Base-by-base conservation (phyloP, 2,113 vertebrate genomes). In the Chloropsis hardwickii region DNA sequence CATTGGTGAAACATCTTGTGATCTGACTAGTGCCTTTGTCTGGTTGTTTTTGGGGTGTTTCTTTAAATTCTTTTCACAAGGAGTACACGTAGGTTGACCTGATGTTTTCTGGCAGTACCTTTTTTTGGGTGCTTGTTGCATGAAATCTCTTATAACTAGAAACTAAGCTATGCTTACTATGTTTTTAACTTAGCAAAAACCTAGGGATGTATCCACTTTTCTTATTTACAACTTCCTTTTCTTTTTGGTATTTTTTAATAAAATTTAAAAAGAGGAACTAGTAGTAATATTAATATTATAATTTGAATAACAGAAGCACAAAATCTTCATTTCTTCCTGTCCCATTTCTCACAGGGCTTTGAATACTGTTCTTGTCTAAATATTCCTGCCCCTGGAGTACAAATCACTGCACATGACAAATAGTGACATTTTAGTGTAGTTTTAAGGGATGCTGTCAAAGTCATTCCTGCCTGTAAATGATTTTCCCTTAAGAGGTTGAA, bases 401-500 rank as follows among this genome's bases (percentile, higher is more conserved):
- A 79, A 78, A 86, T 88, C 37, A 74, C 27, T 88, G 64, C 60
- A 83, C 53, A 65, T 95, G 71, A 94, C 53, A 71, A 91, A 58
- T 29, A 77, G 40, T 78, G 67, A 83, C 94, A 90, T 58, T 58
- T 35, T 92, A 85, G 20, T 86, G 23, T 33, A 81, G 79, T 89
- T 87, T 94, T 79, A 86, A 90, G 57, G 50, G 25, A 76, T 6
- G 2, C 60, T 90, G 95, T 90, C 94, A 96, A 90, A 94, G 65
- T 70, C 57, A 70, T 90, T 96, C 37, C 61, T 88, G 51, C 33
- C 50, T 67, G 23, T 37, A 77, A 91, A 60, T 86, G 18, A 92
- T 93, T 97, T 96, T 93, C 80, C 92, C 78, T 97, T 14, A 21
- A 76, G 84, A 92, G 39, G 25, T 6, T 78, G 48, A 61, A 94